phyloP scores from a whole-genome alignment of 1,140 invertebrate species.

The Drosophila kurseongensis region DNA sequence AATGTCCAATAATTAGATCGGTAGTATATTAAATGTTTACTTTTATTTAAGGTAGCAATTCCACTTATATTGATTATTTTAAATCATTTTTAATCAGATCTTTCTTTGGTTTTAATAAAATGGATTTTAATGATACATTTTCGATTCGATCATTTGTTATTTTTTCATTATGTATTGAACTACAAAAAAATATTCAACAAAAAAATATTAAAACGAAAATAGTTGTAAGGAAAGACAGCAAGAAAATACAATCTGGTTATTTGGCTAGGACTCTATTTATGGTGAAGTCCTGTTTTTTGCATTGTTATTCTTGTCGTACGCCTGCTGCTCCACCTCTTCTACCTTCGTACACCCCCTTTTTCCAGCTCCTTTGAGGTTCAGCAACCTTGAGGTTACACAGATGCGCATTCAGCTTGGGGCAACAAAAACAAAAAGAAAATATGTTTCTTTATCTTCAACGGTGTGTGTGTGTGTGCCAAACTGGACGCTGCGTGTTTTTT shows the following conservation, averaged over 20 bases:
- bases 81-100: no score
- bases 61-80: no score
- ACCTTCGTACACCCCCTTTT: conserved; percentile 5
- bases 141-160: no score
- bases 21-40: no score
- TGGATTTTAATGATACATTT: no score
- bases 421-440: conserved; percentile 25
- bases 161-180: neutral
- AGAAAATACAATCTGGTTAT: conserved; percentile 36
- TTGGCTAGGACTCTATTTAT: conserved; percentile 62
- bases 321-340: neutral
- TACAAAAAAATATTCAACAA: neutral
- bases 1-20: no score
- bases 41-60: no score
- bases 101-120: no score
- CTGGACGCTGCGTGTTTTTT: conserved; percentile 58
- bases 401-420: conserved; percentile 25
- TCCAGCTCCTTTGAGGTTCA: conserved; percentile 52
- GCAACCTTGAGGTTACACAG: conserved; percentile 66
- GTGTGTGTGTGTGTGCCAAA: conserved; percentile 38
- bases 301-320: conserved; percentile 6
- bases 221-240: neutral
- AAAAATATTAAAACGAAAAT: conserved; percentile 6
- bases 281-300: conserved; percentile 42
- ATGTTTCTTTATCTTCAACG: conserved; percentile 33